A percentile compares a stretch with the other conserved stretches of the same genome.
phyloP scores from a whole-genome alignment of 2,113 vertebrate genomes.

The Dromiciops gliroides region DNA sequence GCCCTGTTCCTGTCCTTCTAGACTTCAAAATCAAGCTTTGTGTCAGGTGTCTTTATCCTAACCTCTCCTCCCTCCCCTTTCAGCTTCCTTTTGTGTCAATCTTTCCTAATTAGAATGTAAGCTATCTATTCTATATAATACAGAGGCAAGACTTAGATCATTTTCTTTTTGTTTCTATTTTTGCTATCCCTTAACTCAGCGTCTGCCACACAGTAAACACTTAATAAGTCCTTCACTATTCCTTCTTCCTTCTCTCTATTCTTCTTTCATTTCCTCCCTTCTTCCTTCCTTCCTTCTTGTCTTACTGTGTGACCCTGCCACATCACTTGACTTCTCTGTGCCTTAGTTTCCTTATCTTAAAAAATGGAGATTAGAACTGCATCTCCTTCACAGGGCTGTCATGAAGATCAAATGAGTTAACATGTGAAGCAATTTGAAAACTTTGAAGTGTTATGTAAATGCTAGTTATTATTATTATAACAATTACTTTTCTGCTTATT shows the following conservation, averaged over 20 bases:
- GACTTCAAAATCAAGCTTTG: neutral
- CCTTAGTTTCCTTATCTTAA: neutral
- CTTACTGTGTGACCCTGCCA: neutral
- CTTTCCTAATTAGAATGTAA: neutral
- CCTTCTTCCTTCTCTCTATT: too few relatives aligned
- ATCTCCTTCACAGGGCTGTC: neutral
- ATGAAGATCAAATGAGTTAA: neutral
- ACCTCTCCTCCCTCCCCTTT: neutral
- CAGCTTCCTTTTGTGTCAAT: neutral
- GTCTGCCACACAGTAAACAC: neutral
- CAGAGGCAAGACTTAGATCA: neutral
- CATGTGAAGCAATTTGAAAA: neutral
- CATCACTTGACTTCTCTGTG: neutral
- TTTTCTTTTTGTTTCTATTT: neutral
- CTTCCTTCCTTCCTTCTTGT: neutral
- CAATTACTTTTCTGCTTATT: neutral
- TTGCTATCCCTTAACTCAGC: neutral
- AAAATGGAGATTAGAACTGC: neutral
- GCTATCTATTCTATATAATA: neutral
- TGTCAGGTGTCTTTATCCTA: neutral
- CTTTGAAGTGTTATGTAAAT: neutral
- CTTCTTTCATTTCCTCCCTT: too few relatives aligned
- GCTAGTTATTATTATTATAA: neutral
- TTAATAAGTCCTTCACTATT: neutral
- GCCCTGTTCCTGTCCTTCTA: neutral